These are phyloP conservation scores for Polypedilum pembai DNA, from an alignment of 1,140 invertebrate genomes.

Conservation along the genomic window DNA sequence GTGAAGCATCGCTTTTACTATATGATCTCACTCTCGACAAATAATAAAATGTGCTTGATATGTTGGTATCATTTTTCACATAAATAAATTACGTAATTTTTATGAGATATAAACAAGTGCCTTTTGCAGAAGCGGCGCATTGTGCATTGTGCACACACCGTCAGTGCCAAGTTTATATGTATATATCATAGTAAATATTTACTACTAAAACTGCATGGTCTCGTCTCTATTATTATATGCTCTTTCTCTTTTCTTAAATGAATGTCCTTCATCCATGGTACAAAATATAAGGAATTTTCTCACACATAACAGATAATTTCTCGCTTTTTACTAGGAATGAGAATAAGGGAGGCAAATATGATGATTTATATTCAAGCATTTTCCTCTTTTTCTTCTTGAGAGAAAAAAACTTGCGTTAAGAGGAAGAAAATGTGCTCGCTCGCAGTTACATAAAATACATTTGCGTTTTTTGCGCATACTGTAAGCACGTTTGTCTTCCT, in stretches of 20 bases:
- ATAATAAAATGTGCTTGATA: constrained; percentile 7
- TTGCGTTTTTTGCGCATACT: neutral
- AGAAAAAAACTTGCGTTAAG: neutral
- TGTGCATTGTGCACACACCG: neutral
- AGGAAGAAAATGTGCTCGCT: neutral
- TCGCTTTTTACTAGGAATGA: no score
- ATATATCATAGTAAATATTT: constrained; percentile 23
- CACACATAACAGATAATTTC: no score
- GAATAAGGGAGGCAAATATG: neutral
- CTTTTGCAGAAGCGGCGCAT: neutral
- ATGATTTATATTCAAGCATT: constrained; percentile 13
- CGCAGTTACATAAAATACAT: constrained; percentile 6
- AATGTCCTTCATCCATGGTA: no score
- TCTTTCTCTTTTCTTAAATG: no score
- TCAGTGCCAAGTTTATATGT: neutral
- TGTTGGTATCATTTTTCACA: constrained; percentile 26
- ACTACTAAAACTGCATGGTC: neutral
- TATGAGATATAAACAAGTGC: constrained; percentile 23
- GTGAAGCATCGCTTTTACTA: neutral
- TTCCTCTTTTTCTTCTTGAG: neutral
- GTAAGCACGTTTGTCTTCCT: neutral
- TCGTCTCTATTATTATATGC: no score
- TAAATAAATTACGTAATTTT: constrained; percentile 28
- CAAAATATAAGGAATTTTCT: no score
- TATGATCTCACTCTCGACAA: neutral